These are phyloP conservation scores for Hemistola chrysoprasaria DNA, from an alignment of 2,888 invertebrate species.

Conservation along the genomic window DNA sequence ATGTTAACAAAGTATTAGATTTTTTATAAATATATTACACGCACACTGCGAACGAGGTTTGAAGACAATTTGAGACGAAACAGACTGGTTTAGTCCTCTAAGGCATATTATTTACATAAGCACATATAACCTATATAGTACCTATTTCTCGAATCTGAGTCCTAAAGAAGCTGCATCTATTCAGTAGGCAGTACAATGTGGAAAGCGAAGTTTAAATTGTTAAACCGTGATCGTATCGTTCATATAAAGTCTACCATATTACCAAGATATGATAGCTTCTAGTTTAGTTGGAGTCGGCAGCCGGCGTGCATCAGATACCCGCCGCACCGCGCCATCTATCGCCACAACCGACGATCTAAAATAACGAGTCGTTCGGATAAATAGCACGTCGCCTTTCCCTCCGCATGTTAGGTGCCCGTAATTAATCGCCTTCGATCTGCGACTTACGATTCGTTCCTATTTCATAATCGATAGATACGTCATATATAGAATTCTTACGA, in stretches of 20 bases:
- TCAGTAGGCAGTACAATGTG: too few relatives aligned
- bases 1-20: too few relatives aligned
- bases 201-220: too few relatives aligned
- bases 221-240: constrained; percentile 3
- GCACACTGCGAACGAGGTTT: too few relatives aligned
- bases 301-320: constrained; percentile 75
- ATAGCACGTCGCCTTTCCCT: constrained; percentile 63
- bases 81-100: too few relatives aligned
- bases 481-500: constrained; percentile 16
- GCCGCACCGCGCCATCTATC: constrained; percentile 63
- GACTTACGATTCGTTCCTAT: constrained; percentile 52
- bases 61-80: too few relatives aligned
- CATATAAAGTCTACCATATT: constrained; percentile 1
- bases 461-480: constrained; percentile 11
- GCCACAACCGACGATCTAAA: constrained; percentile 68
- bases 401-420: constrained; percentile 67
- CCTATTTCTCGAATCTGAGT: too few relatives aligned
- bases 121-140: too few relatives aligned
- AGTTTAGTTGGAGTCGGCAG: constrained; percentile 23
- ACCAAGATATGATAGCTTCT: constrained; percentile 9
- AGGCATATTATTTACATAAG: too few relatives aligned
- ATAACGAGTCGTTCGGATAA: constrained; percentile 74
- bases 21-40: too few relatives aligned
- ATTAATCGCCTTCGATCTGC: constrained; percentile 67
- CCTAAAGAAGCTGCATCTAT: too few relatives aligned